Evolutionary conservation across 2,888 invertebrate genomes (phyloP).

Genomic region (Phalera bucephala): DNA sequence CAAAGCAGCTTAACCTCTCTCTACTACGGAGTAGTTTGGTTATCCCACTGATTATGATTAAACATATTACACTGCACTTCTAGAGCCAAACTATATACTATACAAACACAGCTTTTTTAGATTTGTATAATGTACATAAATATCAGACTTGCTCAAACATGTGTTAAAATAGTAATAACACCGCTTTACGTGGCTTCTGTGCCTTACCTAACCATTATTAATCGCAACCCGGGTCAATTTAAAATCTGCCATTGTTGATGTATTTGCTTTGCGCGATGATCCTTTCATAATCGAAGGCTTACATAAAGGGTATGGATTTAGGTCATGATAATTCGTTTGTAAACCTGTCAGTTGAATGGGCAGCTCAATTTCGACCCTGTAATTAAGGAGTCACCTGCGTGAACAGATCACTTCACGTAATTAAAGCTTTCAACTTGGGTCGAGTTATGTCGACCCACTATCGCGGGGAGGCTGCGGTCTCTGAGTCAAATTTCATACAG

Average conservation of each 20-base stretch:
- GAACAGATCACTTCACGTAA: conserved; percentile 78
- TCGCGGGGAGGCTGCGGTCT: conserved; percentile 67
- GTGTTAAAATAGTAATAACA: neutral
- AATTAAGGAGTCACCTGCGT: conserved; percentile 82
- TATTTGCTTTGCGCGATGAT: conserved; percentile 28
- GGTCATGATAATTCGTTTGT: conserved; percentile 73
- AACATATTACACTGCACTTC: too few relatives aligned
- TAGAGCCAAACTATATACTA: too few relatives aligned
- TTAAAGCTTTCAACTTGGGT: conserved; percentile 77
- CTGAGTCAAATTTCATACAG: conserved; percentile 77
- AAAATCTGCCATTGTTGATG: conserved; percentile 25
- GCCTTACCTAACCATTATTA: conserved; percentile 8
- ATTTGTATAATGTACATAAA: too few relatives aligned
- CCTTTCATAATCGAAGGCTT: conserved; percentile 31
- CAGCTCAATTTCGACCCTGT: conserved; percentile 75
- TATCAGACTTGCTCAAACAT: too few relatives aligned
- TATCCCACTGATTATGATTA: too few relatives aligned
- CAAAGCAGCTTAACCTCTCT: too few relatives aligned
- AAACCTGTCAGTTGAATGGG: conserved; percentile 76
- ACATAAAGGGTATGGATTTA: conserved; percentile 44
- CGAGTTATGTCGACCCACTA: conserved; percentile 72
- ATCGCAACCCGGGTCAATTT: conserved; percentile 21
- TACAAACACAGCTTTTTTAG: too few relatives aligned
- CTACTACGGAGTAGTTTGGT: too few relatives aligned
- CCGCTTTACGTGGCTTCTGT: conserved; percentile 7